These are phyloP conservation scores for Gallinago jamesoni DNA, from an alignment of 2,113 vertebrate genomes.

Conservation along the genomic window DNA sequence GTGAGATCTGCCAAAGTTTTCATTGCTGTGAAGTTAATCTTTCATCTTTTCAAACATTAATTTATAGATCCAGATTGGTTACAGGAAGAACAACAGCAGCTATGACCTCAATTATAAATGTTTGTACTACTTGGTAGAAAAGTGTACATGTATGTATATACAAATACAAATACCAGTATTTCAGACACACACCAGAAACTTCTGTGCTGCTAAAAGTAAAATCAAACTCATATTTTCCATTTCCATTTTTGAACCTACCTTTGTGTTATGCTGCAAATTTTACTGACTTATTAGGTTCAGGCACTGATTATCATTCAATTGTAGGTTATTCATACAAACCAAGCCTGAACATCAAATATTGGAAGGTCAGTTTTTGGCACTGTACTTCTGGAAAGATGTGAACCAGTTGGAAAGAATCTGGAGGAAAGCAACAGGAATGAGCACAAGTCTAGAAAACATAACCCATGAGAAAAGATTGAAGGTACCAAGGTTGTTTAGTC, in stretches of 20 bases:
- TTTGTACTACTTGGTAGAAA: not conserved
- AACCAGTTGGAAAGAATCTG: constrained; percentile 31
- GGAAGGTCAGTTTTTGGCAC: not conserved
- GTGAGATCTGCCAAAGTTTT: constrained; percentile 6
- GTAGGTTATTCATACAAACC: not conserved
- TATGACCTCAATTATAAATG: not conserved
- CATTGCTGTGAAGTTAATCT: constrained; percentile 1
- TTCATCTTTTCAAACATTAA: constrained; percentile 39
- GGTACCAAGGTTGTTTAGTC: constrained; percentile 29
- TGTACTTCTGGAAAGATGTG: constrained; percentile 6
- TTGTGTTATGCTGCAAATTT: not conserved
- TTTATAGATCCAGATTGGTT: not conserved
- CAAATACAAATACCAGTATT: not conserved
- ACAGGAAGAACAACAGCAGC: not conserved
- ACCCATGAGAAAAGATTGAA: not conserved
- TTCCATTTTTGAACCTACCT: not conserved
- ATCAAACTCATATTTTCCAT: not conserved
- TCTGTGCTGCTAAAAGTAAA: not conserved
- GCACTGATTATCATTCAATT: not conserved
- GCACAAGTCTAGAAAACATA: constrained; percentile 16
- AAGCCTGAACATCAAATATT: not conserved
- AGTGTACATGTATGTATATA: not conserved
- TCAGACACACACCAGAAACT: not conserved
- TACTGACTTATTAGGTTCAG: not conserved
- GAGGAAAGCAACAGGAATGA: not conserved